Evolutionary conservation across 1,140 invertebrate species (phyloP), one percentile per base, ranked within the genome.

Genomic region (Rhyzopertha dominica): DNA sequence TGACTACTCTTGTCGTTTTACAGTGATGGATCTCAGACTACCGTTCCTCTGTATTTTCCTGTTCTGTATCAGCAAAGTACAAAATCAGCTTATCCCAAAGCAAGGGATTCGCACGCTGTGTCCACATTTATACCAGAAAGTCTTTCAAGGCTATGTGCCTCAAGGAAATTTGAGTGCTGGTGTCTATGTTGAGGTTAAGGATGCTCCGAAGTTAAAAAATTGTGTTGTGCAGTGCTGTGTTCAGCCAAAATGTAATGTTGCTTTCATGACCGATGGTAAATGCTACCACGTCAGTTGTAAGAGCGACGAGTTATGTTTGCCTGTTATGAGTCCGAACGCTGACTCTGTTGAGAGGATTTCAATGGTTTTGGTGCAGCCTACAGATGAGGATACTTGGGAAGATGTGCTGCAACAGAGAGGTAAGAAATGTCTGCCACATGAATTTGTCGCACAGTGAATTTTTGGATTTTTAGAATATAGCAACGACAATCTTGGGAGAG

Each of bases 211-310:
- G 10, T 59, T 82, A 3, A 74, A 76, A 37, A 70, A 78, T 31
- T 92, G 89, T 66, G 75, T 88, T 3, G 69, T 76, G 51, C 71
- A 75, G 23, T 92, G 90, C 60, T 92, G 89, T 62, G 63, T 66
- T 1, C 71, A 77, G 25, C 64, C 72, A 1, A 54, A 63, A 1
- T 92, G 89, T 62, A 85, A 92, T 67, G 79, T 90, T 47, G 86
- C 82, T 3, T 81, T 92, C 56, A 81, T 87, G 61, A 78, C 79
- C 43, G 80, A 87, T 52, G 65, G 68, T 13, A 81, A 78, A 35
- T 92, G 88, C 63, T 92, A 78, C 60, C 82, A 85, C 68, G 76
- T 87, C 8, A 73, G 78, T 42, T 90, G 87, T 67, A 69, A 69
- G 17, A 81, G 68, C 58, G 78, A 84, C 63, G 77, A 84, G 58